Conservation (phyloP, 2,113 vertebrate species). For the Dromas ardeola region DNA sequence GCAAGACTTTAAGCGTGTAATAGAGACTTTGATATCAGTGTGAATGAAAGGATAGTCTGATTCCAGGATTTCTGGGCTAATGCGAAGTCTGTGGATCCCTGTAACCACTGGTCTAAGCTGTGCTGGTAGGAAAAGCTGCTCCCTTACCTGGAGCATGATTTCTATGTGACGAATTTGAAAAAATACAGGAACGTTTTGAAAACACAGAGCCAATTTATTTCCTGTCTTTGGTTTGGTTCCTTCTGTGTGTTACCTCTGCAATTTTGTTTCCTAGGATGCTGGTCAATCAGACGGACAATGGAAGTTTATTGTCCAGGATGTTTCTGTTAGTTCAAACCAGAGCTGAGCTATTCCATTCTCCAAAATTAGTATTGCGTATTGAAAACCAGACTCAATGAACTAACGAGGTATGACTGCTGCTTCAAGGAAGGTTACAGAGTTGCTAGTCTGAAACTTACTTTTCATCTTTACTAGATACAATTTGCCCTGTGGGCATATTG, state of each 20-base stretch:
- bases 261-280: not conserved
- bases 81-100: not conserved
- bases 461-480: not conserved
- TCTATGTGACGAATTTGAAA: not conserved
- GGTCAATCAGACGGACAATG: not conserved
- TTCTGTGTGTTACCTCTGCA: not conserved
- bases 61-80: not conserved
- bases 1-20: not conserved
- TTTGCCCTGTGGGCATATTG: not conserved
- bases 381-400: fast-evolving
- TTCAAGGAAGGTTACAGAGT: not conserved
- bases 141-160: not conserved
- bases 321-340: not conserved
- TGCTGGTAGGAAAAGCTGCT: not conserved
- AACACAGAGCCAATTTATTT: not conserved
- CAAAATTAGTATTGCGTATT: not conserved
- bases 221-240: not conserved
- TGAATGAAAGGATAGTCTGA: not conserved
- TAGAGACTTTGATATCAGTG: not conserved
- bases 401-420: not conserved
- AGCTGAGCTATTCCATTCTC: not conserved
- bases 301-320: not conserved
- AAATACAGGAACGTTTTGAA: not conserved
- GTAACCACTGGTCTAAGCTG: not conserved
- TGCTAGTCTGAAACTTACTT: not conserved